phyloP scores from a whole-genome alignment of 2,113 vertebrate genomes.

The Cottus gobio region DNA sequence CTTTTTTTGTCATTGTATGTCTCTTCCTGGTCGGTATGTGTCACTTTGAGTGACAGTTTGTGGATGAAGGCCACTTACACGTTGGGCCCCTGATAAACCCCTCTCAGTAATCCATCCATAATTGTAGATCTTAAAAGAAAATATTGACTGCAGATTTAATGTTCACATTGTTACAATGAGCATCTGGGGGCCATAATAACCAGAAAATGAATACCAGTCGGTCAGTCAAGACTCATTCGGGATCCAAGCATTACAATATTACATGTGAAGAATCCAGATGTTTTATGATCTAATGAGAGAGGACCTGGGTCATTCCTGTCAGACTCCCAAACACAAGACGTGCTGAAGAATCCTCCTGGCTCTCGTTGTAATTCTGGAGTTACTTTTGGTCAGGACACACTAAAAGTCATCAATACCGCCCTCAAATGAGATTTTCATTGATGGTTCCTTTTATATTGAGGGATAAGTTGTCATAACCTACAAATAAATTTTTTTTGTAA shows the following conservation, averaged over 20 bases:
- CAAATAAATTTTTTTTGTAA: not conserved
- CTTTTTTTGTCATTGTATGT: no score
- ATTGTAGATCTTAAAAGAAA: not conserved
- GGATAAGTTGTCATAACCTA: not conserved
- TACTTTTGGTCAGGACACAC: slow-evolving; percentile 39
- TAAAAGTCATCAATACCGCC: slow-evolving; percentile 12
- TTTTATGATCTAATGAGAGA: slow-evolving; percentile 18
- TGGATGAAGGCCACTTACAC: not conserved
- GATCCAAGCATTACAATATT: slow-evolving; percentile 2
- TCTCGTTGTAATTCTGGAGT: slow-evolving; percentile 31
- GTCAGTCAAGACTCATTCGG: not conserved
- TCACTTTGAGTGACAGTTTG: no score
- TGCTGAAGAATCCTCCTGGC: slow-evolving; percentile 34
- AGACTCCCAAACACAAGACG: slow-evolving; percentile 11
- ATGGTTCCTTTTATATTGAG: slow-evolving; percentile 22
- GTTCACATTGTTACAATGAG: not conserved
- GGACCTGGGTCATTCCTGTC: slow-evolving; percentile 18
- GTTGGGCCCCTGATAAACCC: no score
- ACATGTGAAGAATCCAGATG: slow-evolving; percentile 17
- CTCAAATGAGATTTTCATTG: slow-evolving; percentile 51
- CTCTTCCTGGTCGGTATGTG: not conserved
- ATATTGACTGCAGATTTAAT: not conserved
- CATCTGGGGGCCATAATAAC: not conserved
- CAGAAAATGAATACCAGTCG: slow-evolving; percentile 5
- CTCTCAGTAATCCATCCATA: not conserved